These are phyloP conservation scores for Malachius bipustulatus DNA, from an alignment of 2,888 invertebrate genomes.

Conservation along the genomic window DNA sequence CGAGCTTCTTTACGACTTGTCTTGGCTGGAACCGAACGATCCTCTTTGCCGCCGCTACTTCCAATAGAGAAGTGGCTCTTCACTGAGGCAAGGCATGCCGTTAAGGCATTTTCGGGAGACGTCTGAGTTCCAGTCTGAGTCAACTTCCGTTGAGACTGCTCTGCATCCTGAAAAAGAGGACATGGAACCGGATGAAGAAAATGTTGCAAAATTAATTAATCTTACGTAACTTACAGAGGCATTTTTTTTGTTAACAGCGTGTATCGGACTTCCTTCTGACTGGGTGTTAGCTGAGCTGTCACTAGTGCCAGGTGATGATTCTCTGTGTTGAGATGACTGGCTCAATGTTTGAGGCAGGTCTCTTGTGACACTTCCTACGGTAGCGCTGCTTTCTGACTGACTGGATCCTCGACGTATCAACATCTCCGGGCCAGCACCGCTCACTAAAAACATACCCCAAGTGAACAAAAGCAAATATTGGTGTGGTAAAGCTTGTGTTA, in stretches of 20 bases:
- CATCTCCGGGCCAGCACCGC: slow-evolving; percentile 32
- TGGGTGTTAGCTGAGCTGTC: slow-evolving; percentile 42
- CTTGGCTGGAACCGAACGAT: slow-evolving; percentile 46
- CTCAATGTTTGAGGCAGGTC: slow-evolving; percentile 50
- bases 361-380: slow-evolving; percentile 48
- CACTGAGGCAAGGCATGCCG: slow-evolving; percentile 31
- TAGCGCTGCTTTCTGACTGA: slow-evolving; percentile 48
- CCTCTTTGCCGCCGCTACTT: slow-evolving; percentile 37
- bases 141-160: slow-evolving; percentile 35
- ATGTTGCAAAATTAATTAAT: slow-evolving; percentile 9
- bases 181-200: slow-evolving; percentile 1
- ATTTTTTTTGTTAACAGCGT: slow-evolving; percentile 37
- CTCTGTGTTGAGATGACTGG: slow-evolving; percentile 40
- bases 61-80: slow-evolving; percentile 51
- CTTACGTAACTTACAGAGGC: slow-evolving; percentile 23
- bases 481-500: too few species aligned
- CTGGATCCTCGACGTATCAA: slow-evolving; percentile 44
- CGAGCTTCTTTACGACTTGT: slow-evolving; percentile 44
- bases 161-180: slow-evolving; percentile 27
- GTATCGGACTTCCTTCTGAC: slow-evolving; percentile 41
- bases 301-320: slow-evolving; percentile 43
- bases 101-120: slow-evolving; percentile 45
- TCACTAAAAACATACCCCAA: too few species aligned
- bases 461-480: slow-evolving; percentile 1
- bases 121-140: slow-evolving; percentile 61